Conservation (phyloP, 2,888 invertebrate species). For the Bugulina stolonifera region DNA sequence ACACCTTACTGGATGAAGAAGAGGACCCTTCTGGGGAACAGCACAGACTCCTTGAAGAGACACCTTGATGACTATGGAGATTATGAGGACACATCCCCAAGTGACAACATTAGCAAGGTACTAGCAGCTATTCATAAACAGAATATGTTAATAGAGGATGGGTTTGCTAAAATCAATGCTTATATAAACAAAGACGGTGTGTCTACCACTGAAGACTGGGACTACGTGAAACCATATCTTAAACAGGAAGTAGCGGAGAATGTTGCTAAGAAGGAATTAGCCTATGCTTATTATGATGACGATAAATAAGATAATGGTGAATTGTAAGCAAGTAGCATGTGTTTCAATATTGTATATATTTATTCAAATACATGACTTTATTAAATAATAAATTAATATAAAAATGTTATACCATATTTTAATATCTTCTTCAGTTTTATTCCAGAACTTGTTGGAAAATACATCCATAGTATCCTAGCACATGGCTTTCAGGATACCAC, state of each 20-base stretch:
- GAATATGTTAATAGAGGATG: neutral
- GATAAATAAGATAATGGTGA: neutral
- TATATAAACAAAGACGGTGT: neutral
- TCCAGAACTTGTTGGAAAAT: neutral
- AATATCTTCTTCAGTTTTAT: no score
- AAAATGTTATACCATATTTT: no score
- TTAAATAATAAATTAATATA: no score
- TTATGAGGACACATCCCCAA: neutral
- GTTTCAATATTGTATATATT: neutral
- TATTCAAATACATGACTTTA: no score
- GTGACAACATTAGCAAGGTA: neutral
- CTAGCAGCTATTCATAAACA: neutral
- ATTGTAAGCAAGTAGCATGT: no score
- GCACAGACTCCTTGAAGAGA: neutral
- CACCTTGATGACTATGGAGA: neutral
- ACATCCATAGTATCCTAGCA: neutral
- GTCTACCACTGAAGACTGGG: constrained; percentile 2
- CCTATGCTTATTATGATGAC: constrained; percentile 2
- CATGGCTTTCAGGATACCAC: neutral
- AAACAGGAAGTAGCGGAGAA: neutral
- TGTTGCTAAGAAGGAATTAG: constrained; percentile 8
- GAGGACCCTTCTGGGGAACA: neutral
- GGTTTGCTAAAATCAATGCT: neutral
- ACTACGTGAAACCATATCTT: neutral
- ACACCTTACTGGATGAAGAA: neutral